Conservation (phyloP, 2,888 invertebrate species). For the Cremastinae sp. region DNA sequence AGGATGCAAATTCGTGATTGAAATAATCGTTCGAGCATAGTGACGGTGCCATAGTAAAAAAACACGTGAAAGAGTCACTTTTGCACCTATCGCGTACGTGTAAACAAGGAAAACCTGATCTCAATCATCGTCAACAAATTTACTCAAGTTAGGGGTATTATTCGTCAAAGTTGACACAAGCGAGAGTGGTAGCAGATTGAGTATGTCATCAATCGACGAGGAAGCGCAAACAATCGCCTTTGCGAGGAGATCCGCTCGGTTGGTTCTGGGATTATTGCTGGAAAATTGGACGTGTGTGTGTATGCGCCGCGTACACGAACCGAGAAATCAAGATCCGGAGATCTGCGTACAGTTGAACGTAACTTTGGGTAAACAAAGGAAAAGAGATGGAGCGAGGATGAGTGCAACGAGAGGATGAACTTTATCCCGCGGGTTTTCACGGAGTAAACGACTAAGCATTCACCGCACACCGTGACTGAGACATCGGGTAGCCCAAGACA, state of each 20-base stretch:
- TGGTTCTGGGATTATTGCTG: constrained; percentile 9
- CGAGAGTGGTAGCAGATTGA: constrained; percentile 3
- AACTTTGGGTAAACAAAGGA: constrained; percentile 39
- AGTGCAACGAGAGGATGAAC: neutral
- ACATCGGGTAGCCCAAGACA: too few relatives aligned
- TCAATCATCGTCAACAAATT: constrained; percentile 18
- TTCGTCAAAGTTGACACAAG: constrained; percentile 9
- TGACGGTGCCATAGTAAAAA: too few relatives aligned
- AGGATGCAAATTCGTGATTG: too few relatives aligned
- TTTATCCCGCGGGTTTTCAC: constrained; percentile 34
- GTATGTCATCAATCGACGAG: constrained; percentile 11
- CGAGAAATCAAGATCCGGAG: constrained; percentile 23
- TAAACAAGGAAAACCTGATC: too few relatives aligned
- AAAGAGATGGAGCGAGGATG: constrained; percentile 7
- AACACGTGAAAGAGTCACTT: too few relatives aligned
- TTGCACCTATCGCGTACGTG: too few relatives aligned
- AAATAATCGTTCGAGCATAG: too few relatives aligned
- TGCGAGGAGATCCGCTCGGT: neutral
- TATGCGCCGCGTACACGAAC: constrained; percentile 3
- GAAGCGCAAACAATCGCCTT: constrained; percentile 21
- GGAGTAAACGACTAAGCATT: constrained; percentile 3
- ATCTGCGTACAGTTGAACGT: constrained; percentile 50
- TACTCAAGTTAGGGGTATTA: constrained; percentile 1
- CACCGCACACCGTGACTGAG: constrained; percentile 13
- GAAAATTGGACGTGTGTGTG: too few relatives aligned